A percentile compares a stretch with the other conserved stretches of the same genome.
Evolutionary conservation across 2,797 vertebrate genomes (phyloP).

Genomic region (Scarus forsteni): DNA sequence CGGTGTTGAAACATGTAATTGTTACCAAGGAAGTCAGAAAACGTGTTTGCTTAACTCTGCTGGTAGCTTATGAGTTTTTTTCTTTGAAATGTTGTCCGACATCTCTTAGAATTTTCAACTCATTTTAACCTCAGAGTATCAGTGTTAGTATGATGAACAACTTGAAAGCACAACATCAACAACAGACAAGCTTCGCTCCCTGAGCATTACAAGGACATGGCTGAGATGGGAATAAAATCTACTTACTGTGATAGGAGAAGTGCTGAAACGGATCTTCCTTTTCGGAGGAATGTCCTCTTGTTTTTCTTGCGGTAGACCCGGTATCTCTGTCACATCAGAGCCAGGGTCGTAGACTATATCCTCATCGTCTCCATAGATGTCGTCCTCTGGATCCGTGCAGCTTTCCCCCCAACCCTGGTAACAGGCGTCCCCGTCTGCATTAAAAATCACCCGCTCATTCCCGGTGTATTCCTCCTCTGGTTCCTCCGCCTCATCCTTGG

Average conservation of each 20-base stretch:
- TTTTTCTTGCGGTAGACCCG: slow-evolving; percentile 91
- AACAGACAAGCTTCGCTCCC: too few species aligned
- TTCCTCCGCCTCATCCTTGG: slow-evolving; percentile 80
- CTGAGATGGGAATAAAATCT: too few species aligned
- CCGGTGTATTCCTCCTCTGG: slow-evolving; percentile 87
- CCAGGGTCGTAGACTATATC: slow-evolving; percentile 92
- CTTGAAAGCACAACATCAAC: too few species aligned
- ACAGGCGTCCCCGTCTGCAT: slow-evolving; percentile 85
- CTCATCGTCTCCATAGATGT: slow-evolving; percentile 92
- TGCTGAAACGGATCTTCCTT: slow-evolving; percentile 96
- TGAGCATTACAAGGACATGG: too few species aligned
- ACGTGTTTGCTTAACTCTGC: too few species aligned
- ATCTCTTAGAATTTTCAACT: too few species aligned
- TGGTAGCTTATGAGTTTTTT: too few species aligned
- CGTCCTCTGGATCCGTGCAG: slow-evolving; percentile 92
- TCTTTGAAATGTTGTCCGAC: too few species aligned
- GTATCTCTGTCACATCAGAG: slow-evolving; percentile 91
- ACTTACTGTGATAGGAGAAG: slow-evolving; percentile 94
- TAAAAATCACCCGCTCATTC: slow-evolving; percentile 92
- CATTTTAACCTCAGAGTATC: too few species aligned
- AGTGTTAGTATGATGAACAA: too few species aligned
- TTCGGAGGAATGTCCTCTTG: slow-evolving; percentile 92
- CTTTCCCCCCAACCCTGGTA: slow-evolving; percentile 96
- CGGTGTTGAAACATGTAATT: too few species aligned
- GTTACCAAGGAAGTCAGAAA: too few species aligned